Percentiles rank a stretch among this genome's conserved stretches.
phyloP scores from a whole-genome alignment of 2,113 vertebrate species.

The Phrynosoma platyrhinos region DNA sequence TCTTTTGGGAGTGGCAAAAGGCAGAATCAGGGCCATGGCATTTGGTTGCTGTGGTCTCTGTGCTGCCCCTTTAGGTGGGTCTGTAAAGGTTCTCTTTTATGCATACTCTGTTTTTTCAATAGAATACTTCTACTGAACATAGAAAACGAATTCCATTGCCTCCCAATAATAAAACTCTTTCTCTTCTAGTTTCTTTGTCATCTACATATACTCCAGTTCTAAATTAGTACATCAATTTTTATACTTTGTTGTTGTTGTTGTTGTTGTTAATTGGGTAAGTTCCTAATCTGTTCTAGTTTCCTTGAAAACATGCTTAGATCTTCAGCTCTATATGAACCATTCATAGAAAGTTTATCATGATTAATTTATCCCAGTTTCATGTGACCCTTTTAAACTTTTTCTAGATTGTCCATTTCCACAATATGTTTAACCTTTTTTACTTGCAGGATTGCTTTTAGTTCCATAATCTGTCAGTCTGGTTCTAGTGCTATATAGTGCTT shows the following conservation, averaged over 20 bases:
- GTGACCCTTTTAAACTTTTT: background rate
- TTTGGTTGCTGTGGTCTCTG: too few species aligned
- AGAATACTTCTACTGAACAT: too few species aligned
- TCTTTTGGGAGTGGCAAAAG: too few species aligned
- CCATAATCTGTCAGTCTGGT: background rate
- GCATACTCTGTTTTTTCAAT: background rate
- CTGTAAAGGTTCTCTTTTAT: background rate
- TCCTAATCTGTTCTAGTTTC: background rate
- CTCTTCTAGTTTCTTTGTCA: background rate
- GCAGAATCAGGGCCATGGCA: too few species aligned
- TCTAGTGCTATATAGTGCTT: background rate
- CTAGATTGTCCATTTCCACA: background rate
- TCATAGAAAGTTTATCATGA: background rate
- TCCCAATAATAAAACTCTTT: slow-evolving; percentile 2
- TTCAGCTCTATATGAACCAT: background rate
- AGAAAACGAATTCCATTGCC: background rate
- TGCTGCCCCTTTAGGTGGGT: too few species aligned
- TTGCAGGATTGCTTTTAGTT: background rate
- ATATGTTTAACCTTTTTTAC: background rate
- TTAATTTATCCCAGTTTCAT: background rate
- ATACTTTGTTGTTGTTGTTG: background rate
- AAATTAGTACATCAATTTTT: background rate
- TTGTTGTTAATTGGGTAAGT: background rate
- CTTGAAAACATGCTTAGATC: background rate
- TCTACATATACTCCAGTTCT: background rate